These are phyloP conservation scores for human DNA, from an alignment of 2,113 vertebrate species.

Conservation along the genomic window GRCh38 chr13:44111501-44112000, in stretches of 20 bases:
- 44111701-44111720: neutral
- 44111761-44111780: neutral
- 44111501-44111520: neutral
- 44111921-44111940: neutral
- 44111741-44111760: neutral
- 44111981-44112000: neutral
- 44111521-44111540: neutral
- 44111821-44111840: neutral
- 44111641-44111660: neutral
- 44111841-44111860: neutral
- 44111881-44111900: neutral
- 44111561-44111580: neutral
- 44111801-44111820: neutral
- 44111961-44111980: neutral
- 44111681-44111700: neutral
- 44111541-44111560: neutral
- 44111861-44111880: neutral
- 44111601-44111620: neutral
- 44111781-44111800: neutral
- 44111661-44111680: neutral
- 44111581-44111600: neutral
- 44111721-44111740: constrained; percentile 3
- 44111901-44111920: neutral
- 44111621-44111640: neutral
- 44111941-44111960: neutral